Evolutionary conservation across 2,888 invertebrate species (phyloP), one percentile per base, ranked within the genome.

Genomic region (Athripsodes cinereus): DNA sequence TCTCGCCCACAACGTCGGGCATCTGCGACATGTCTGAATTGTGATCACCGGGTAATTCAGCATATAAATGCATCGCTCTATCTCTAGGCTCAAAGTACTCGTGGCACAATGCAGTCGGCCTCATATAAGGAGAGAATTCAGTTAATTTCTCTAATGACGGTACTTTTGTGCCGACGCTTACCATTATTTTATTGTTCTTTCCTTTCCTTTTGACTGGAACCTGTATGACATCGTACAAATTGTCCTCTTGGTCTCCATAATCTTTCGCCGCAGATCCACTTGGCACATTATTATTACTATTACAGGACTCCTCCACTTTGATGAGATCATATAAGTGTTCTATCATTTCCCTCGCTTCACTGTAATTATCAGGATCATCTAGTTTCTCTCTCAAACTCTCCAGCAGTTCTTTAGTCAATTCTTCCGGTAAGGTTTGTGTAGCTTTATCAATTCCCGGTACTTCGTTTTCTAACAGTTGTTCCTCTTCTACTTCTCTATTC

Each of bases 271-370:
- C 62, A 26, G 34, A 64, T 44, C 51, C 61, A 1, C 64, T 55
- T 8, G 61, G 47, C 16, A 62, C 58, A 62, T 74, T 69, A 62
- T 76, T 75, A 64, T 81, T 81, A 59, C 77, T 76, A 62, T 81
- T 81, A 65, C 82, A 83, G 62, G 79, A 83, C 66, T 87, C 86
- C 67, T 86, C 86, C 2, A 86, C 81, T 68, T 87, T 86, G 51
- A 88, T 86, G 53, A 87, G 78, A 69, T 87, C 88, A 67, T 88
- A 88, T 5, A 88, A 73, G 66, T 87, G 85, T 68, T 89, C 88
- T 60, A 90, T 89, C 77, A 87, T 86, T 70, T 88, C 87, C 40
- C 86, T 77, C 1, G 89, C 88, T 68, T 88, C 86, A 55, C 84
- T 81, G 65, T 87, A 87, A 58, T 87, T 85, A 55, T 84, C 82